Conservation (phyloP, 1,140 invertebrate species). For the Stenopsyche tienmushanensis region DNA sequence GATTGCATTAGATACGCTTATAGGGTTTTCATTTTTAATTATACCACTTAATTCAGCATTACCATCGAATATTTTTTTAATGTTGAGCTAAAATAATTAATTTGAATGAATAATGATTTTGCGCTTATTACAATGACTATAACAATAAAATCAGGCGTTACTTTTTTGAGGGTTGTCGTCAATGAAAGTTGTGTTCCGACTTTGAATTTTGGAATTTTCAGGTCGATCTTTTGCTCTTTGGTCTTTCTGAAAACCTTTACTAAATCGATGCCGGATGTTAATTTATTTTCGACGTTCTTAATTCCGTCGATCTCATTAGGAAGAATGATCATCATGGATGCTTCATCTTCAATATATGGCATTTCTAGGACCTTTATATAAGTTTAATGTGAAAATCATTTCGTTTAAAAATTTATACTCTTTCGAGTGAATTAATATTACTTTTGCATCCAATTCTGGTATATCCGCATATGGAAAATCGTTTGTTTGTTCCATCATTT, state of each 20-base stretch:
- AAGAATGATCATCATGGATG: constrained; percentile 64
- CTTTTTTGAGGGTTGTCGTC: constrained; percentile 52
- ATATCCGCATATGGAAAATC: constrained; percentile 28
- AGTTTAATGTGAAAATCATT: too few relatives aligned
- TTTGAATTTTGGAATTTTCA: constrained; percentile 64
- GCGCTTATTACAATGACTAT: too few relatives aligned
- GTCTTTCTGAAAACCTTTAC: constrained; percentile 6
- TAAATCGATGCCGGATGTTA: constrained; percentile 41
- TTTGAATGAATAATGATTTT: background rate
- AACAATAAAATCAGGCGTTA: constrained; percentile 45
- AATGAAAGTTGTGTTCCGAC: constrained; percentile 59
- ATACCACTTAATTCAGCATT: background rate
- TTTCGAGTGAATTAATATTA: background rate
- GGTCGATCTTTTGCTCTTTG: constrained; percentile 48
- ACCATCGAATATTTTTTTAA: background rate
- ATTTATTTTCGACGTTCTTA: constrained; percentile 48
- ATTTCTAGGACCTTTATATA: constrained; percentile 57
- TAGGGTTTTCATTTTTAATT: background rate
- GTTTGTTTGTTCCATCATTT: constrained; percentile 28
- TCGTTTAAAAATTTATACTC: background rate
- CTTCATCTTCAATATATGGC: constrained; percentile 59
- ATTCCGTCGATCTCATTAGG: constrained; percentile 62
- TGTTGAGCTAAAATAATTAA: background rate
- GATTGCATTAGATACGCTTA: too few relatives aligned
- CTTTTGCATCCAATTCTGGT: constrained; percentile 30